A percentile compares a stretch with the other conserved stretches of the same genome.
These are phyloP conservation scores for Eupleurogrammus muticus DNA, from an alignment of 2,797 vertebrate genomes.

Conservation along the genomic window DNA sequence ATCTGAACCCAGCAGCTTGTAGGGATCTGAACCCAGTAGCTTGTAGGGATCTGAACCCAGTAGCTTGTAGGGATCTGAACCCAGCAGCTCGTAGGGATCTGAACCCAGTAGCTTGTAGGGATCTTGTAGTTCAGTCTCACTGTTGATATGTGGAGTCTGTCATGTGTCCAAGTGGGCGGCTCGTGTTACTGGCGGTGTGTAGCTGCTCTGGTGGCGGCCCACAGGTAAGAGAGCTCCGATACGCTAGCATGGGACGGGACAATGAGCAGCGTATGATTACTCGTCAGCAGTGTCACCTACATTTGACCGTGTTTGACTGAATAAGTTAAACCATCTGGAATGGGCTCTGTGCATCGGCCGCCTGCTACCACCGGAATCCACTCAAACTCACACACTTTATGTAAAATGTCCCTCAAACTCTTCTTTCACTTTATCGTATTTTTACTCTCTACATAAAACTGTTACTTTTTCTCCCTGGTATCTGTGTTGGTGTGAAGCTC, in stretches of 20 bases:
- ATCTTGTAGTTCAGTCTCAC: slow-evolving; percentile 49
- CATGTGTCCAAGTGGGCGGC: slow-evolving; percentile 63
- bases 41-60: no score
- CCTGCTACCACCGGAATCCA: slow-evolving; percentile 45
- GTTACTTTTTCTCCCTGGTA: neutral
- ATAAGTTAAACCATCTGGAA: slow-evolving; percentile 51
- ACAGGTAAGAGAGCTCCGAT: slow-evolving; percentile 75
- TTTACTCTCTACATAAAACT: neutral
- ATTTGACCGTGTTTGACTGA: slow-evolving; percentile 75
- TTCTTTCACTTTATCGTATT: no score
- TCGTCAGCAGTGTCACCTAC: slow-evolving; percentile 76
- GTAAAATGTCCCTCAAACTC: neutral
- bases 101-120: slow-evolving; percentile 26
- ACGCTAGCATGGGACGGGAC: slow-evolving; percentile 67
- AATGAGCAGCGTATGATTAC: slow-evolving; percentile 82
- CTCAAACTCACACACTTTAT: slow-evolving; percentile 1
- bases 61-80: no score
- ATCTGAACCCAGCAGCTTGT: no score
- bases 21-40: no score
- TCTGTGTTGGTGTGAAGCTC: neutral
- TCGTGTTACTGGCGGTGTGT: slow-evolving; percentile 75
- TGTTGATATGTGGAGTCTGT: slow-evolving; percentile 64
- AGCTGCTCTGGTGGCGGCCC: slow-evolving; percentile 55
- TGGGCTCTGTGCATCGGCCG: slow-evolving; percentile 60
- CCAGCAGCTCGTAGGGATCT: no score